These are phyloP conservation scores for Urocynchramus pylzowi DNA, from an alignment of 2,113 vertebrate genomes.

Conservation along the genomic window DNA sequence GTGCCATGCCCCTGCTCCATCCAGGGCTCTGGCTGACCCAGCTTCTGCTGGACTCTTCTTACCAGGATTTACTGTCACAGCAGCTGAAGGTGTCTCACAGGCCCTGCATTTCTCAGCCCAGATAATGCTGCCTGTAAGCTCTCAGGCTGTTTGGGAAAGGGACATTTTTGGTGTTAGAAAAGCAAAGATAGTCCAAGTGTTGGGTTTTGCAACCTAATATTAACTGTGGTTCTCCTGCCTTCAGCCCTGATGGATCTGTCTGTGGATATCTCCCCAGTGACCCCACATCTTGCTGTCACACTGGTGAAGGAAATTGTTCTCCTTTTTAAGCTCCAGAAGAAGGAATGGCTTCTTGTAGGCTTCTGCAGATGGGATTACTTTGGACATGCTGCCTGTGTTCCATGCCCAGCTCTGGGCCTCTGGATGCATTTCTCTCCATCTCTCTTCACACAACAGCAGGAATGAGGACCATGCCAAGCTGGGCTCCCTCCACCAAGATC, in stretches of 20 bases:
- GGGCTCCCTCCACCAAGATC: neutral
- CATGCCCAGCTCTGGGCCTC: neutral
- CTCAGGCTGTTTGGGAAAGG: neutral
- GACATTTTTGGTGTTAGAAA: neutral
- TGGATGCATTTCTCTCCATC: neutral
- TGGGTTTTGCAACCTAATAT: neutral
- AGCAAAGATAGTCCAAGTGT: neutral
- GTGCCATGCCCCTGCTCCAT: neutral
- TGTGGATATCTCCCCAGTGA: neutral
- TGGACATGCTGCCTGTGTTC: neutral
- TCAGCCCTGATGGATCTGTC: neutral
- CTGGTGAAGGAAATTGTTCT: neutral
- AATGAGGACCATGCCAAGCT: neutral
- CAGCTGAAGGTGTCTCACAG: neutral
- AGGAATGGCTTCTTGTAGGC: neutral
- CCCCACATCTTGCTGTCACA: neutral
- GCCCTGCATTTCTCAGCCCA: neutral
- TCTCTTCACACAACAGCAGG: neutral
- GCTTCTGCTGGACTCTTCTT: neutral
- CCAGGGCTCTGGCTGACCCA: neutral
- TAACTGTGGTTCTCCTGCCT: neutral
- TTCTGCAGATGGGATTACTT: neutral
- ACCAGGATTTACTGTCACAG: neutral
- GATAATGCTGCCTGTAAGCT: neutral
- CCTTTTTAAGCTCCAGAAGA: neutral